Evolutionary conservation across 2,113 vertebrate species (phyloP).

Genomic region (Pygoscelis antarcticus): DNA sequence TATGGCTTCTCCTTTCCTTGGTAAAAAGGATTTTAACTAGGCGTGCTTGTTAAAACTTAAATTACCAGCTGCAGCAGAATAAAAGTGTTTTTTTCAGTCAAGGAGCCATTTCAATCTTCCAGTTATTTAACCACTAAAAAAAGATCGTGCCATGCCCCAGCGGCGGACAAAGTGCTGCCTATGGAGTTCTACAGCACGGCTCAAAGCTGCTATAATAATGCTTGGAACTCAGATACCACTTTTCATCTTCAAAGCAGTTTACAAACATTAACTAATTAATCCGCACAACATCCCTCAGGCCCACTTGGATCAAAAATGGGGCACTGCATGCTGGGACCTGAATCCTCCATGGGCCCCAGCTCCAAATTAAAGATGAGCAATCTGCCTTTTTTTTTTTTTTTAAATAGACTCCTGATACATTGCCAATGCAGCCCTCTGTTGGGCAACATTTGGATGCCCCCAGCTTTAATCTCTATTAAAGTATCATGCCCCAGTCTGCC

Average conservation of each 20-base stretch:
- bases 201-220: conserved; percentile 67
- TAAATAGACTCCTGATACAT: conserved; percentile 53
- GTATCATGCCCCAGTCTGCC: conserved; percentile 57
- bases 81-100: conserved; percentile 16
- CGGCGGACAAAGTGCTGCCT: conserved; percentile 59
- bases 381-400: conserved; percentile 2
- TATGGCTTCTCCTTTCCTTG: not conserved
- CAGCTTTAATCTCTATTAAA: conserved; percentile 64
- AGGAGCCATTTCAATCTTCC: conserved; percentile 51
- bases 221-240: conserved; percentile 66
- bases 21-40: conserved; percentile 17
- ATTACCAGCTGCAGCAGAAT: conserved; percentile 54
- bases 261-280: conserved; percentile 73
- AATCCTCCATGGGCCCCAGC: conserved; percentile 41
- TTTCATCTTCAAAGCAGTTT: conserved; percentile 75
- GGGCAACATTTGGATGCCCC: conserved; percentile 69
- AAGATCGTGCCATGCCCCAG: conserved; percentile 44
- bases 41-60: conserved; percentile 52
- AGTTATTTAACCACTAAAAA: conserved; percentile 64
- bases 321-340: conserved; percentile 64
- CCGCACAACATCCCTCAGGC: conserved; percentile 65
- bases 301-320: conserved; percentile 63
- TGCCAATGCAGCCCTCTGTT: conserved; percentile 67
- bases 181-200: conserved; percentile 61
- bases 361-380: conserved; percentile 70